Conservation (phyloP, 2,113 vertebrate species). For the Oreochromis tanganicae region DNA sequence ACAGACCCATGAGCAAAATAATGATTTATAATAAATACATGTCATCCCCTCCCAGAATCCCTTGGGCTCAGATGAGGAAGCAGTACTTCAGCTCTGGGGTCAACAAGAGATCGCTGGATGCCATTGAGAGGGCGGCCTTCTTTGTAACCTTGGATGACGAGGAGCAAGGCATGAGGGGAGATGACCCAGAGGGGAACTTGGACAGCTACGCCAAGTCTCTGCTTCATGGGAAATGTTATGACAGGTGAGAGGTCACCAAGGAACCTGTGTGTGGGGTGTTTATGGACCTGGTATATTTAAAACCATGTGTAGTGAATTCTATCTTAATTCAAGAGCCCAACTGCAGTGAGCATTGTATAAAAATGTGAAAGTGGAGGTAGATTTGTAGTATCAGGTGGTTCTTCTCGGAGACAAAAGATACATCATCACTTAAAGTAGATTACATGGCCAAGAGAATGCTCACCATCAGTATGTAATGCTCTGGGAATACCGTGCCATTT, state of each 20-base stretch:
- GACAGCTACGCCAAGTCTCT: constrained; percentile 82
- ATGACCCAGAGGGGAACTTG: constrained; percentile 73
- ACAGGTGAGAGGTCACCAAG: constrained; percentile 67
- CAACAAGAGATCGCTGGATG: constrained; percentile 73
- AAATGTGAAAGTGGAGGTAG: rapidly evolving
- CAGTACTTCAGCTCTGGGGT: constrained; percentile 69
- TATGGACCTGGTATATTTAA: neutral
- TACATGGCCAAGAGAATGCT: neutral
- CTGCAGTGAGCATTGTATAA: neutral
- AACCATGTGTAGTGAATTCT: rapidly evolving
- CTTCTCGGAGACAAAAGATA: neutral
- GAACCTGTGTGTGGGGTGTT: rapidly evolving
- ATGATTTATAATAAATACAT: neutral
- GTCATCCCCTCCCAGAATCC: constrained; percentile 55
- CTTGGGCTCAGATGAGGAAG: constrained; percentile 76
- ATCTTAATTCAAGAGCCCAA: neutral
- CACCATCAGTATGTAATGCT: neutral
- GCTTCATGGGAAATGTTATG: constrained; percentile 82
- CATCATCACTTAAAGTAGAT: neutral
- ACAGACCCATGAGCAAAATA: neutral
- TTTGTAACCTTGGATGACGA: constrained; percentile 80
- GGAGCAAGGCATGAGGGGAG: constrained; percentile 76
- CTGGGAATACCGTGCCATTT: neutral
- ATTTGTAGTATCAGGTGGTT: neutral
- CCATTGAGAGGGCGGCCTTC: constrained; percentile 82